phyloP scores from a whole-genome alignment of 2,797 vertebrate species.

The Vultur gryphus region DNA sequence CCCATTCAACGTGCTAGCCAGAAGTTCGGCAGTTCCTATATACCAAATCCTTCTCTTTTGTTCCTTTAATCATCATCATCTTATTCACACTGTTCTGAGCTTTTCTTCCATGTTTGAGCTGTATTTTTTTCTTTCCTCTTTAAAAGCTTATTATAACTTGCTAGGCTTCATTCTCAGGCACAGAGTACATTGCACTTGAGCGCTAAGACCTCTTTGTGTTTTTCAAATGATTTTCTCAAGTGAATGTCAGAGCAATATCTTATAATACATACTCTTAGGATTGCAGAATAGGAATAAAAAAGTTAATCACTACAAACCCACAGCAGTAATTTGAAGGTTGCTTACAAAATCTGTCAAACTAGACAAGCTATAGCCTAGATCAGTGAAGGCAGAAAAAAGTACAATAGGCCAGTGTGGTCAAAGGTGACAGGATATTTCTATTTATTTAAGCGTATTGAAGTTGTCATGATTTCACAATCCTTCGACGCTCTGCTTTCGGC shows the following conservation, averaged over 20 bases:
- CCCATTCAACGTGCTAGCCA: background rate
- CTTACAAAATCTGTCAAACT: slow-evolving; percentile 28
- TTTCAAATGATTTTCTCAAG: slow-evolving; percentile 17
- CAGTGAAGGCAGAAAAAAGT: background rate
- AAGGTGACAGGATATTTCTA: background rate
- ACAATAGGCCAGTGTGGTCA: background rate
- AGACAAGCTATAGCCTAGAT: slow-evolving; percentile 2
- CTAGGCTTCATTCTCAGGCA: background rate
- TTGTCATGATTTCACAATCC: background rate
- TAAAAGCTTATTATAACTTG: slow-evolving; percentile 11
- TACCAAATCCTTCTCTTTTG: background rate
- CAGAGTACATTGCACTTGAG: background rate
- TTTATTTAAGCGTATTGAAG: slow-evolving; percentile 18
- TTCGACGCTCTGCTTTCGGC: background rate
- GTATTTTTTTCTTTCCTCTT: background rate
- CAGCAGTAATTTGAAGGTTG: slow-evolving; percentile 34
- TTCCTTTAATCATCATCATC: background rate
- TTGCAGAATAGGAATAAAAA: slow-evolving; percentile 35
- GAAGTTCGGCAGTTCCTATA: background rate
- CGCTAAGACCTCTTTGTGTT: slow-evolving; percentile 7
- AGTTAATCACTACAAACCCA: slow-evolving; percentile 42
- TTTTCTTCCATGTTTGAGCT: background rate
- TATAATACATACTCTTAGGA: background rate
- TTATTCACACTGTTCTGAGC: background rate
- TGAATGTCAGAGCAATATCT: slow-evolving; percentile 18